Conservation (phyloP, 2,113 vertebrate species). For the Cyprinodon variegatus region DNA sequence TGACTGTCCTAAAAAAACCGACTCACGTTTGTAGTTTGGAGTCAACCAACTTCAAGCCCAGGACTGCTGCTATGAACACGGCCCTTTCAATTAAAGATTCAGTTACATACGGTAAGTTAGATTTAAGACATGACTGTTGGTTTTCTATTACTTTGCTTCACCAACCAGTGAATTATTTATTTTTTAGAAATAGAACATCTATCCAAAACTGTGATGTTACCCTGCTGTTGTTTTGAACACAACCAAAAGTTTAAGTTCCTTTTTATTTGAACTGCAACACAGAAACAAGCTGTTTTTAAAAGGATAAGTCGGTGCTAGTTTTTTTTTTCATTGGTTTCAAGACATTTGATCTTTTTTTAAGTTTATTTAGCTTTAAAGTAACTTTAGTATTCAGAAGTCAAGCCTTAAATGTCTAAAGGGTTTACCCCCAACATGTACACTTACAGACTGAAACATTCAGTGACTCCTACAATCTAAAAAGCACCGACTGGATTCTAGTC, state of each 20-base stretch:
- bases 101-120: neutral
- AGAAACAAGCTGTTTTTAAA: neutral
- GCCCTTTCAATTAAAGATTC: neutral
- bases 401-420: slow-evolving; percentile 54
- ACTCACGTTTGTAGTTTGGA: too few relatives aligned
- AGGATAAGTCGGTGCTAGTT: slow-evolving; percentile 54
- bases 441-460: slow-evolving; percentile 22
- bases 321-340: slow-evolving; percentile 36
- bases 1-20: too few relatives aligned
- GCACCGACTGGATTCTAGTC: slow-evolving; percentile 25
- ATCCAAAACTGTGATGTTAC: neutral
- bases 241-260: neutral
- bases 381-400: slow-evolving; percentile 43
- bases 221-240: neutral
- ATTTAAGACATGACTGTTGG: neutral
- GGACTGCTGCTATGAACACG: too few relatives aligned
- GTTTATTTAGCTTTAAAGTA: slow-evolving; percentile 33
- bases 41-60: too few relatives aligned
- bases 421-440: neutral
- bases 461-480: slow-evolving; percentile 26
- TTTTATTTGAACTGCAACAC: slow-evolving; percentile 13
- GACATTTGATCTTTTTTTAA: slow-evolving; percentile 23
- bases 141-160: neutral
- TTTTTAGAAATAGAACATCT: too few relatives aligned
- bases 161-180: neutral